Conservation (phyloP, 2,797 vertebrate species). For the Limosa lapponica region DNA sequence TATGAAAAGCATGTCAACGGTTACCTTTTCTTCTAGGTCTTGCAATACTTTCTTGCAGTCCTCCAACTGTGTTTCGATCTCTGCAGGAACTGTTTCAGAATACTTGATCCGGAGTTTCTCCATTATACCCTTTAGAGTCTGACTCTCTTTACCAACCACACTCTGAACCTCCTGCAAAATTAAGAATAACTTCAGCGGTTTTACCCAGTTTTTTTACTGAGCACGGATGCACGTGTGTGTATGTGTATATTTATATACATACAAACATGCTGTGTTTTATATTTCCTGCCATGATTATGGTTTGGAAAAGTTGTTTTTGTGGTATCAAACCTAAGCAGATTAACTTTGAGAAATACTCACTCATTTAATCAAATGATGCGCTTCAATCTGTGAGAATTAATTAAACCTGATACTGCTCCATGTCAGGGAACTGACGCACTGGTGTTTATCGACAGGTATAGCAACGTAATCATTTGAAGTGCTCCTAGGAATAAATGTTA, state of each 20-base stretch:
- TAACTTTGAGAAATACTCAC: constrained; percentile 51
- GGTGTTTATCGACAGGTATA: constrained; percentile 23
- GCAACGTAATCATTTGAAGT: neutral
- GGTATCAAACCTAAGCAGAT: constrained; percentile 48
- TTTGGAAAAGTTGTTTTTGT: constrained; percentile 22
- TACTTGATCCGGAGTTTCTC: constrained; percentile 86
- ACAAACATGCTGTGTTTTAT: rapidly evolving
- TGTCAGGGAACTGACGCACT: constrained; percentile 34
- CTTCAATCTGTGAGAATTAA: constrained; percentile 68
- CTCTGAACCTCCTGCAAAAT: constrained; percentile 83
- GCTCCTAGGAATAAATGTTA: constrained; percentile 8
- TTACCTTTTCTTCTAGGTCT: constrained; percentile 88
- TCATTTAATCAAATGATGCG: constrained; percentile 54
- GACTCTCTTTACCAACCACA: constrained; percentile 83
- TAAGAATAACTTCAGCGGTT: constrained; percentile 12
- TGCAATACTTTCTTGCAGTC: constrained; percentile 82
- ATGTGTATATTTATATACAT: rapidly evolving
- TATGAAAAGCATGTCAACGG: neutral
- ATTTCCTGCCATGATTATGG: neutral
- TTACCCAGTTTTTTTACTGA: neutral
- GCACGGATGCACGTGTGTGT: neutral
- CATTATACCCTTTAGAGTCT: constrained; percentile 81
- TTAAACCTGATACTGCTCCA: constrained; percentile 63
- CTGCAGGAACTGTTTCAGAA: constrained; percentile 84
- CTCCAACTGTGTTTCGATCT: constrained; percentile 81